phyloP scores from a whole-genome alignment of 2,113 vertebrate species.

The Semicossyphus pulcher region DNA sequence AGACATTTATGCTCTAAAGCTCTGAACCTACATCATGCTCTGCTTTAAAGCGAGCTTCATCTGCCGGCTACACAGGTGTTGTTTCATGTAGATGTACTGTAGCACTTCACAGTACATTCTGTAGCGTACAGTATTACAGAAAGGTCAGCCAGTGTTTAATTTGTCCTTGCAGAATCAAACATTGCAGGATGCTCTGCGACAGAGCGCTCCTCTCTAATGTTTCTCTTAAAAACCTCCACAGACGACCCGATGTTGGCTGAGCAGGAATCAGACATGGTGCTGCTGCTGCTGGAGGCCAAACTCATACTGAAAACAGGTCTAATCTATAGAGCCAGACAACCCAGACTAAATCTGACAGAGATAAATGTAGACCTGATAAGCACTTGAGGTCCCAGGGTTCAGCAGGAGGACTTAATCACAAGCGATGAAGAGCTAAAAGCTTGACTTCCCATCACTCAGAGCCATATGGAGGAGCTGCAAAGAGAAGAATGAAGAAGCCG shows the following conservation, averaged over 20 bases:
- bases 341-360: neutral
- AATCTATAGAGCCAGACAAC: conserved; percentile 7
- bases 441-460: neutral
- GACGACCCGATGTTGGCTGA: neutral
- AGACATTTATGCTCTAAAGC: no score
- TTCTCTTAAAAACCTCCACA: conserved; percentile 11
- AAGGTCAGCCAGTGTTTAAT: neutral
- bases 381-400: no score
- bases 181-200: no score
- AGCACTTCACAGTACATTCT: no score
- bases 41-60: no score
- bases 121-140: no score
- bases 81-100: no score
- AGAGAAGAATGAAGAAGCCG: neutral
- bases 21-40: no score
- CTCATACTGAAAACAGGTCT: neutral
- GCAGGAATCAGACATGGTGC: conserved; percentile 5
- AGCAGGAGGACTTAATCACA: no score
- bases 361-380: neutral
- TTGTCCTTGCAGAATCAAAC: neutral
- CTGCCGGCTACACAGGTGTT: no score
- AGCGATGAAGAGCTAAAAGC: conserved; percentile 26
- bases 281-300: conserved; percentile 12
- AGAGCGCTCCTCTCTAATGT: neutral
- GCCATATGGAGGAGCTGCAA: conserved; percentile 17